These are phyloP conservation scores for Agriopis marginaria DNA, from an alignment of 2,888 invertebrate genomes.

Conservation along the genomic window DNA sequence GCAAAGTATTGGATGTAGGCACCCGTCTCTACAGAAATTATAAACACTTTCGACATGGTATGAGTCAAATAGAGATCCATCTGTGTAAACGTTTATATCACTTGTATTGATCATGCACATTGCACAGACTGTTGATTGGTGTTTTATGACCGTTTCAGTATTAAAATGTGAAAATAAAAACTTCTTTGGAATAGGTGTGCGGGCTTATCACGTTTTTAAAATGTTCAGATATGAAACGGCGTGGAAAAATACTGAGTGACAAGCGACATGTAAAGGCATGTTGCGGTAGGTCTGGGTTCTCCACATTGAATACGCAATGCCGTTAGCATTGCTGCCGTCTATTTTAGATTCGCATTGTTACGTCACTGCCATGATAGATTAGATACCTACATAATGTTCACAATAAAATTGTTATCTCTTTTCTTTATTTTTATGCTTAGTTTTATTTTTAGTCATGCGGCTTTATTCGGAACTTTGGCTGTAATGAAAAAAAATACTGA, in stretches of 20 bases:
- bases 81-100: slow-evolving; percentile 50
- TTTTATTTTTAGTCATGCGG: background rate
- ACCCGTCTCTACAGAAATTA: slow-evolving; percentile 9
- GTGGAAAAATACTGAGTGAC: slow-evolving; percentile 65
- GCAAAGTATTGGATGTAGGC: background rate
- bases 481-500: background rate
- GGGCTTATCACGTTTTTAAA: slow-evolving; percentile 40
- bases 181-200: slow-evolving; percentile 35
- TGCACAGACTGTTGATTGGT: slow-evolving; percentile 22
- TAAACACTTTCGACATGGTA: slow-evolving; percentile 9
- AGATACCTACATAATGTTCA: slow-evolving; percentile 43
- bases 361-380: slow-evolving; percentile 49
- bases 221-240: slow-evolving; percentile 58
- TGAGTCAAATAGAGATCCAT: slow-evolving; percentile 43
- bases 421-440: slow-evolving; percentile 17
- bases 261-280: slow-evolving; percentile 46
- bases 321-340: slow-evolving; percentile 47
- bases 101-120: slow-evolving; percentile 37
- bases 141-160: slow-evolving; percentile 36
- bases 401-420: slow-evolving; percentile 38
- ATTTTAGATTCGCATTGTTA: slow-evolving; percentile 46
- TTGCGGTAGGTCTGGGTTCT: slow-evolving; percentile 72
- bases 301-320: slow-evolving; percentile 43
- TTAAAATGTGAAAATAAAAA: slow-evolving; percentile 17
- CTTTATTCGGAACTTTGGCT: background rate